A percentile compares a stretch with the other conserved stretches of the same genome.
phyloP scores from a whole-genome alignment of 2,888 invertebrate genomes.

The Drosophila algonquin region DNA sequence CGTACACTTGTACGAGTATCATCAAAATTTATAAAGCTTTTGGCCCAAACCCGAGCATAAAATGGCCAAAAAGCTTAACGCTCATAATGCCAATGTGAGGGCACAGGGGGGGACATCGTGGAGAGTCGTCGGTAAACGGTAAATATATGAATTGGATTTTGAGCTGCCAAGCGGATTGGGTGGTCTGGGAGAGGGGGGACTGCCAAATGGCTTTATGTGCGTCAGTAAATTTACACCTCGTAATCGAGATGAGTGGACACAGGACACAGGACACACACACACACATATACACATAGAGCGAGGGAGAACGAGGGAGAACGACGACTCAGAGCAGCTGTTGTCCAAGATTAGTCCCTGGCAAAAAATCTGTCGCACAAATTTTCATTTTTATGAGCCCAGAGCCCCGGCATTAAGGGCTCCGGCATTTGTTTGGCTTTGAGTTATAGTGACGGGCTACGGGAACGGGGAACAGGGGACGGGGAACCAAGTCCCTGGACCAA shows the following conservation, averaged over 20 bases:
- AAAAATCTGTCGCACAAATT: slow-evolving; percentile 72
- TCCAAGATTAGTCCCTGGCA: slow-evolving; percentile 63
- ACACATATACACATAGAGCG: not conserved
- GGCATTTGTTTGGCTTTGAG: slow-evolving; percentile 62
- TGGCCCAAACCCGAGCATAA: slow-evolving; percentile 28
- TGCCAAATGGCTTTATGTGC: slow-evolving; percentile 77
- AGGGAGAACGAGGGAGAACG: not conserved
- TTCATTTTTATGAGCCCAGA: slow-evolving; percentile 68
- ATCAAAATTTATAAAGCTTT: slow-evolving; percentile 69
- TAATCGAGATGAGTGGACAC: slow-evolving; percentile 71
- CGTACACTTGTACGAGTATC: slow-evolving; percentile 36
- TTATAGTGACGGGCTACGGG: slow-evolving; percentile 40
- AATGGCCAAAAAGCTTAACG: slow-evolving; percentile 49
- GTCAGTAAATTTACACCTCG: slow-evolving; percentile 80
- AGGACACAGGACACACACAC: slow-evolving; percentile 15
- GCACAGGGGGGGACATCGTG: not conserved
- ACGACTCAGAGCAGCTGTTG: slow-evolving; percentile 63
- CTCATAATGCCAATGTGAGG: slow-evolving; percentile 51
- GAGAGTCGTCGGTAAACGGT: slow-evolving; percentile 62
- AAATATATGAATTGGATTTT: slow-evolving; percentile 77
- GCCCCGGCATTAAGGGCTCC: slow-evolving; percentile 56
- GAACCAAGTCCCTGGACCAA: slow-evolving; percentile 36
- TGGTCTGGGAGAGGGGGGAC: not conserved
- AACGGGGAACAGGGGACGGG: slow-evolving; percentile 1
- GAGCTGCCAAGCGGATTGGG: slow-evolving; percentile 59